Conservation (phyloP, 2,113 vertebrate genomes). For the Heterotis niloticus region DNA sequence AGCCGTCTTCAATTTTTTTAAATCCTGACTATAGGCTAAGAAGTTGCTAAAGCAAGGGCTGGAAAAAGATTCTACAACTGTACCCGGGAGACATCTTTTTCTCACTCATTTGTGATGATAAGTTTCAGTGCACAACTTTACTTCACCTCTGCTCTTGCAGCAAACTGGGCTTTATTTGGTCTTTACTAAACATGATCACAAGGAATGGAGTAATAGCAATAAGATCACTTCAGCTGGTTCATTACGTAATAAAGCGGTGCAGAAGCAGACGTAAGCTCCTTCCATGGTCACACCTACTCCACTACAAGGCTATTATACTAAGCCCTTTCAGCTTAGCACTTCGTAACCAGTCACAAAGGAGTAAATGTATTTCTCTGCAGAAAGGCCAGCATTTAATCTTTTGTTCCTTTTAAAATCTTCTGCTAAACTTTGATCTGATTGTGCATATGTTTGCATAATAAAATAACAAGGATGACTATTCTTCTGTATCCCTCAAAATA, state of each 20-base stretch:
- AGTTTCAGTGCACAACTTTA: too few relatives aligned
- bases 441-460: neutral
- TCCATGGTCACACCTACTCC: neutral
- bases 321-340: conserved; percentile 29
- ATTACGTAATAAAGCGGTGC: conserved; percentile 11
- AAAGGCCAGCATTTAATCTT: conserved; percentile 9
- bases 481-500: neutral
- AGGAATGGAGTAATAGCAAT: conserved; percentile 25
- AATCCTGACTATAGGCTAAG: too few relatives aligned
- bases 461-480: neutral
- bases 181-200: neutral
- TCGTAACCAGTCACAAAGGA: conserved; percentile 8
- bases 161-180: neutral
- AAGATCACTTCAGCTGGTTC: conserved; percentile 31
- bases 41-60: too few relatives aligned
- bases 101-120: too few relatives aligned
- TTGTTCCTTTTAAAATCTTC: neutral
- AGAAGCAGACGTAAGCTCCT: conserved; percentile 2
- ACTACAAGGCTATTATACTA: conserved; percentile 36
- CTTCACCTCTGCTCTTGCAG: neutral
- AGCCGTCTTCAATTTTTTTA: too few relatives aligned
- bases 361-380: conserved; percentile 17
- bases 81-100: too few relatives aligned
- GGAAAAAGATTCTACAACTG: too few relatives aligned
- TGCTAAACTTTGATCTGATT: neutral